Evolutionary conservation across 2,797 vertebrate genomes (phyloP).

Genomic region (Mormyrops boulengeri): DNA sequence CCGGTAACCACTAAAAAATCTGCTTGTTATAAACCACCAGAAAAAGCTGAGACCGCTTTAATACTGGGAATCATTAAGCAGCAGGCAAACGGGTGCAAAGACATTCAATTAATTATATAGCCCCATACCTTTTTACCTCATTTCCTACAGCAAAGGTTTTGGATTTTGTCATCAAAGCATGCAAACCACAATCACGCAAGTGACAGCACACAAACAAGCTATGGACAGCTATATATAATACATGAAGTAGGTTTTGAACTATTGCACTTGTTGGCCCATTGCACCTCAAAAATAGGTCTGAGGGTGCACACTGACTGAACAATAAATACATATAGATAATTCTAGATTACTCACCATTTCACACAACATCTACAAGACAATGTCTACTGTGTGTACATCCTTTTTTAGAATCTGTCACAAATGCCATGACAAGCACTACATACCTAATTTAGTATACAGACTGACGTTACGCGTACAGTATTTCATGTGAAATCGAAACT

Average conservation of each 20-base stretch:
- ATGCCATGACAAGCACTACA: conserved; percentile 56
- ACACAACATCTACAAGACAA: conserved; percentile 71
- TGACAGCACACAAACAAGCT: conserved; percentile 57
- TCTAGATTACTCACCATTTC: conserved; percentile 62
- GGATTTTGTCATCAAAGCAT: background rate
- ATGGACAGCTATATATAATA: conserved; percentile 80
- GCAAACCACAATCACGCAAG: conserved; percentile 41
- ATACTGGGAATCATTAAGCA: background rate
- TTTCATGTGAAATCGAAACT: background rate
- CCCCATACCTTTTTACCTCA: background rate
- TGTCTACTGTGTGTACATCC: conserved; percentile 55
- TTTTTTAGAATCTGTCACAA: conserved; percentile 39
- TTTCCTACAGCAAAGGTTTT: background rate
- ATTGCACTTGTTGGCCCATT: conserved; percentile 99
- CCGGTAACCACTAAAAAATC: background rate
- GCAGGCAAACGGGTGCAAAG: background rate
- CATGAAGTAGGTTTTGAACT: conserved; percentile 83
- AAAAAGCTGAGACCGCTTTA: background rate
- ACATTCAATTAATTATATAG: background rate
- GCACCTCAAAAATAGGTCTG: conserved; percentile 73
- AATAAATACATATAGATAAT: conserved; percentile 52
- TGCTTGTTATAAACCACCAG: background rate
- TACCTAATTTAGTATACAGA: conserved; percentile 37
- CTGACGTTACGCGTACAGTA: conserved; percentile 1
- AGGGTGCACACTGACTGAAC: conserved; percentile 70